Base-by-base conservation (phyloP, 92 coral and sea anemone genomes). In the Isaurus tuberculatus region DNA sequence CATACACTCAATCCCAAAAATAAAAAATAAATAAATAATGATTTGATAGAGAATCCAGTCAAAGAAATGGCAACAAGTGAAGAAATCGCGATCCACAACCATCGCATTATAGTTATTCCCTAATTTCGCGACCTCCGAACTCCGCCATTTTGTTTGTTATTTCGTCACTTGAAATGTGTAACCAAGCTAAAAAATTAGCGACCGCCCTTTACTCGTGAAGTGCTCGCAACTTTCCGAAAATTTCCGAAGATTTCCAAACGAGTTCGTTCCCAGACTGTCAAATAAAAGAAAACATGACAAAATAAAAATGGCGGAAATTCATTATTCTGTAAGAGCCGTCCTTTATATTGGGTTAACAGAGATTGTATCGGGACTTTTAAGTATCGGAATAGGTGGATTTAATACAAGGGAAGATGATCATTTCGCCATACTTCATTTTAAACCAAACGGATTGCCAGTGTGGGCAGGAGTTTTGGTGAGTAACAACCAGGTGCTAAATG, bases 381-480 rank as follows among this genome's bases (percentile, higher is more conserved):
- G 94, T 46, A 87, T 93, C 32, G 98, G 88, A 1, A 92, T 93
- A 30, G 98, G 98, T 64, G 98, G 91, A 20, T 93, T 86, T 72
- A 93, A 85, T 48, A 91, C 94, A 22, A 89, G 89, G 36, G 88
- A 93, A 26, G 91, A 91, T 49, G 90, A 93, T 36, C 98, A 93
- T 74, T 75, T 85, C 2, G 98, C 91, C 14, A 80, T 93, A 25
- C 86, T 91, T 34, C 75, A 86, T 33, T 91, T 93, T 72, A 86
- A 93, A 85, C 90, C 98, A 46, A 88, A 91, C 29, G 98, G 98
- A 16, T 83, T 93, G 16, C 98, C 98, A 16, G 91, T 93, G 16
- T 93, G 98, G 98, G 90, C 90, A 8, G 98, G 98, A 53, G 88
- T 91, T 65, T 71, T 93, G 83, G 98, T 91, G 84, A 65, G 98